A percentile compares a stretch with the other conserved stretches of the same genome.
phyloP scores from a whole-genome alignment of 2,888 invertebrate genomes.

The Morpho deidamia region DNA sequence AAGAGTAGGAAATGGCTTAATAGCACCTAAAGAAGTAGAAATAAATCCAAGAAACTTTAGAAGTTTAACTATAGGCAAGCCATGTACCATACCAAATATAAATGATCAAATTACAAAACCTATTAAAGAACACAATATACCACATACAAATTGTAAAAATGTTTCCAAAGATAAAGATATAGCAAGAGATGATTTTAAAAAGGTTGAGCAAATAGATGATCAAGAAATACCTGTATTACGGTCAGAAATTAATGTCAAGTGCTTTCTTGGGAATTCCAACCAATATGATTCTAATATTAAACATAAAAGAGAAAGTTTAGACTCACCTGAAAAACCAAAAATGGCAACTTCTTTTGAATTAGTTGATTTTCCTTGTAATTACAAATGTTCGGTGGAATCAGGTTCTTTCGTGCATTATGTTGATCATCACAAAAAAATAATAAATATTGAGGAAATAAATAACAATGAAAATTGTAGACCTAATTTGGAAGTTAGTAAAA shows the following conservation, averaged over 20 bases:
- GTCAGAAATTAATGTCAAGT: too few relatives aligned
- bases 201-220: background rate
- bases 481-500: background rate
- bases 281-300: too few relatives aligned
- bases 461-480: conserved; percentile 2
- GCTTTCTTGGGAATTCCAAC: too few relatives aligned
- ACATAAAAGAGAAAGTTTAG: too few relatives aligned
- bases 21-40: conserved; percentile 33
- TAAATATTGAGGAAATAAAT: conserved; percentile 13
- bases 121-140: background rate
- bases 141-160: background rate
- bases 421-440: conserved; percentile 10
- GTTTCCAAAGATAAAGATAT: background rate
- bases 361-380: conserved; percentile 3
- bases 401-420: conserved; percentile 13
- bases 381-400: background rate
- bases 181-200: background rate
- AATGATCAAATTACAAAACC: background rate
- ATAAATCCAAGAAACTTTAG: conserved; percentile 52
- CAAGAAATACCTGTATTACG: background rate
- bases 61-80: conserved; percentile 45
- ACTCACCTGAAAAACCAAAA: background rate
- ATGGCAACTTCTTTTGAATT: conserved; percentile 6
- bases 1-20: conserved; percentile 37
- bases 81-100: background rate